Base-by-base conservation (phyloP, 2,113 vertebrate genomes). In the Benitochromis conjunctus region DNA sequence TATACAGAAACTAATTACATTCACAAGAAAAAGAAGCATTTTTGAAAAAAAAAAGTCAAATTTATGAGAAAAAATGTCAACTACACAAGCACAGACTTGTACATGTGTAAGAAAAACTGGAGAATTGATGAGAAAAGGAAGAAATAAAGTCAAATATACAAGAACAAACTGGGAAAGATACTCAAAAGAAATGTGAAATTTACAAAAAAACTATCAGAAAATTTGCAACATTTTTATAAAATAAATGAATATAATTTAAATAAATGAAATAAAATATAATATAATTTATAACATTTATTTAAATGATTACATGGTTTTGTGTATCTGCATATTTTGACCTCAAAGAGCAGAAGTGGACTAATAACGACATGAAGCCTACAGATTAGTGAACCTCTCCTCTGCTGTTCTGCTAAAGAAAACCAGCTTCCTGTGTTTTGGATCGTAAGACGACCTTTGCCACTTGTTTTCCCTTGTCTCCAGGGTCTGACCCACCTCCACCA, bases 401-500 rank as follows among this genome's bases (percentile, higher is more conserved):
- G 21, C 54, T 26, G 3, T 18, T 46, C 64, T 46, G 62, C 62
- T 69, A 38, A 69, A 13, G n/a, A 69, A 21, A 69, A n/a, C 5
- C 18, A 26, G 56, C 34, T 24, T 7, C 11, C 29, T 14, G 14
- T 60, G 18, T 10, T 64, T 64, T n/a, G 5, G 14, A 12, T 29
- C 3, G 4, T 43, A 6, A 71, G 13, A 24, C 1, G 5, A n/a
- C 77, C 53, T 57, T 57, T 34, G 13, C 48, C 26, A 24, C 29
- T n/a, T 12, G 18, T 5, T 34, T 2, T 2, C 6, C 18, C 36
- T 21, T 5, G 7, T 86, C 84, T 86, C 7, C 93, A 99, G 99
- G 99, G 99, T 88, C 96, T 99, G 96, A 99, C 98, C 93, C 99
- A 99, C 90, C 98, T 99, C 86, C 99, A 99, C 95, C 98, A 99